Evolutionary conservation across 2,888 invertebrate genomes (phyloP), one percentile per base, ranked within the genome.

Genomic region (Drosophila algonquin): DNA sequence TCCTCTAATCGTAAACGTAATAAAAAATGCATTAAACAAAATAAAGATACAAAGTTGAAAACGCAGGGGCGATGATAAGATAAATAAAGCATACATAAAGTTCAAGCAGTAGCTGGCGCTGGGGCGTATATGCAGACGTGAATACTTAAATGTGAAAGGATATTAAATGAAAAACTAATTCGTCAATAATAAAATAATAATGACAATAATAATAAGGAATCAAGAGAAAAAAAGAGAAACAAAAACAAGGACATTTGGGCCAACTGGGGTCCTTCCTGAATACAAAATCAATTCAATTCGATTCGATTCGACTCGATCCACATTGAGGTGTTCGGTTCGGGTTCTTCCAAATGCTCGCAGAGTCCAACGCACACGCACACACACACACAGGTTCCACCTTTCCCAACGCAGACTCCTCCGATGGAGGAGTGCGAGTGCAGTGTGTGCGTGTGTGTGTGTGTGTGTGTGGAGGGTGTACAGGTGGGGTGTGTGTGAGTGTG

Each of bases 271-370:
- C 53, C 56, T 57, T 64, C 67, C 45, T 64, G 48, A 73, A 55
- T 56, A 51, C 44, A 55, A 40, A 40, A 40, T n/a, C 40, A 40
- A 40, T n/a, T 56, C 56, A 50, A 51, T 68, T 68, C 56, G 9
- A 51, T 63, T 56, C 56, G 55, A 40, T 35, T 63, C 63, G 18
- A 52, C 18, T 46, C 50, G 10, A 32, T 60, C 56, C 40, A 40
- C 40, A 45, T 53, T 58, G 52, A 64, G 40, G 59, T 61, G 46
- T 61, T 30, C 8, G 30, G 40, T 40, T 40, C n/a, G 40, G 40
- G 9, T 14, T 47, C 10, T 54, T 59, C 57, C 75, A 73, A 82
- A 80, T 85, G 82, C 85, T 80, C 80, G 60, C 77, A 61, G 63
- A 74, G 62, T 67, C 63, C 63, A 63, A 12, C 35, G 48, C 57